A percentile compares a stretch with the other conserved stretches of the same genome.
phyloP scores from a whole-genome alignment of 2,888 invertebrate genomes.

The Macrophya annulata region DNA sequence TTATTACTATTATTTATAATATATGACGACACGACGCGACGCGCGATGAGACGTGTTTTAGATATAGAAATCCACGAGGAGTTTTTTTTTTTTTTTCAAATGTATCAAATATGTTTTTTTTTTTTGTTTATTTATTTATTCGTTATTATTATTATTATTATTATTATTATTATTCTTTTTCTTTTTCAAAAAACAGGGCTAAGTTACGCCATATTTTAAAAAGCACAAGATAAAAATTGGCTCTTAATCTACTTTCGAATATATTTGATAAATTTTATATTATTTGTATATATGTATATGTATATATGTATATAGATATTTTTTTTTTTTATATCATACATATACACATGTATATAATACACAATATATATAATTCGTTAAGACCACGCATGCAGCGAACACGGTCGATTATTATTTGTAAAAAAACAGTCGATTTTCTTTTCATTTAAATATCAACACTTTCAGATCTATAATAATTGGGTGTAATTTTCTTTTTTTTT shows the following conservation, averaged over 20 bases:
- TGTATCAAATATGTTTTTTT: background rate
- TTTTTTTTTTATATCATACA: too few relatives aligned
- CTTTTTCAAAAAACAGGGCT: background rate
- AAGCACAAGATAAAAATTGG: conserved; percentile 10
- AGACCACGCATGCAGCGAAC: too few relatives aligned
- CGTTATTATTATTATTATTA: too few relatives aligned
- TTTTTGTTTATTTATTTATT: too few relatives aligned
- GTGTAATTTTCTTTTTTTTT: too few relatives aligned
- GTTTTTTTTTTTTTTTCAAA: background rate
- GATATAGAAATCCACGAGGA: background rate
- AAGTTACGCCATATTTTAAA: background rate
- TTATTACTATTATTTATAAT: too few relatives aligned
- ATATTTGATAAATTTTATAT: background rate
- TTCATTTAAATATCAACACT: background rate
- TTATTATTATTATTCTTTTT: too few relatives aligned
- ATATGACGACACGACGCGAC: background rate
- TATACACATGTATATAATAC: too few relatives aligned
- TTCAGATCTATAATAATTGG: background rate
- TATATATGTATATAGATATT: too few relatives aligned
- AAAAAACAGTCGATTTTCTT: background rate
- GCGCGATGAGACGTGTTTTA: background rate
- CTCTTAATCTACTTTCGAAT: conserved; percentile 1
- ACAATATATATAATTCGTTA: background rate
- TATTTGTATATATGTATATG: too few relatives aligned
- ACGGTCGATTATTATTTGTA: background rate